Conservation (phyloP, 2,797 vertebrate species). For the Tapirus indicus region DNA sequence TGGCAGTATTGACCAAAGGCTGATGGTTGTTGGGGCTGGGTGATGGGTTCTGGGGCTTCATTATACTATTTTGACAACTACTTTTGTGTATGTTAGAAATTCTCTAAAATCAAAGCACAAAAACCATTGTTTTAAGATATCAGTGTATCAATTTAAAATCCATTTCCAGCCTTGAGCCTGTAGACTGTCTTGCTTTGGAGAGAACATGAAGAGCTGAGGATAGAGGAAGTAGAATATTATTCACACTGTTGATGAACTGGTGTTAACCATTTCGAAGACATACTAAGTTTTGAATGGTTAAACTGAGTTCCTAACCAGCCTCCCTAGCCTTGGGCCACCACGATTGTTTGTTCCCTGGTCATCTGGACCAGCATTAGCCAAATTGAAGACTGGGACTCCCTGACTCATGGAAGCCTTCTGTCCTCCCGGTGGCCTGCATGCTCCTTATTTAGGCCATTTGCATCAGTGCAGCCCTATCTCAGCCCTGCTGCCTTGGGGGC, state of each 20-base stretch:
- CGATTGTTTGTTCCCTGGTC: neutral
- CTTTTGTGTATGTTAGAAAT: neutral
- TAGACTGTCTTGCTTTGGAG: neutral
- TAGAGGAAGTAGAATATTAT: neutral
- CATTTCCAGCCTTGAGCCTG: neutral
- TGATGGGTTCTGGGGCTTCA: neutral
- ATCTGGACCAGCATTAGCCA: neutral
- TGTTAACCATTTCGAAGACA: neutral
- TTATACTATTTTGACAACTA: neutral
- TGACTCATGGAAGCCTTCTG: neutral
- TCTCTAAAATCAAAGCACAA: neutral
- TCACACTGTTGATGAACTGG: neutral
- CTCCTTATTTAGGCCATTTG: neutral
- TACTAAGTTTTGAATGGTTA: neutral
- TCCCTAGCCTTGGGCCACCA: rapidly evolving
- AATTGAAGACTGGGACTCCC: rapidly evolving
- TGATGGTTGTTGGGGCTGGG: neutral
- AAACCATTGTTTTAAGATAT: neutral
- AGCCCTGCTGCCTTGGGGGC: neutral
- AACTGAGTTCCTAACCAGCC: neutral
- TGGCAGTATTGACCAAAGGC: neutral
- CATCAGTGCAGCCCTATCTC: neutral
- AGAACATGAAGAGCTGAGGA: neutral
- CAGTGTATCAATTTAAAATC: neutral
- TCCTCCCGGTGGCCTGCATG: neutral